Evolutionary conservation across 2,888 invertebrate genomes (phyloP), one percentile per base, ranked within the genome.

Genomic region (Hirtodrosophila trivittata): DNA sequence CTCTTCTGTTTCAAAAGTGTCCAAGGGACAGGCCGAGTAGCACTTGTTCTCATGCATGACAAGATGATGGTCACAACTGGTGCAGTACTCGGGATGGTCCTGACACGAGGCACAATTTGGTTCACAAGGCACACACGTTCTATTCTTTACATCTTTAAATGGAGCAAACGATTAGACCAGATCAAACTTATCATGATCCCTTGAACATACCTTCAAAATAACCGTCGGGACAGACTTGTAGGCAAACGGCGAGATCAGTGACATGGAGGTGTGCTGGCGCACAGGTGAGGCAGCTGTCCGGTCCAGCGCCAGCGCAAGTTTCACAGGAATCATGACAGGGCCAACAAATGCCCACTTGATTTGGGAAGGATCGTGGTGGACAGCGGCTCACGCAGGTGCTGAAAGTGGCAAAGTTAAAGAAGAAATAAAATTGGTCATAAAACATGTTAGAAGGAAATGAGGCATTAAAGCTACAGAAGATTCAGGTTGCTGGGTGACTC

Each of bases 311-410:
- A 16, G 95, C 95, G 85, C 97, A 97, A 10, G 95, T 96, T 88
- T 95, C 95, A 87, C 97, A 97, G 9, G 96, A 96, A 87, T 96
- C 96, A 87, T 97, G 96, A 83, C 97, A 97, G 0, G 95, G 95
- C 93, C 95, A 95, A 85, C 97, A 97, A 14, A 94, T 93, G 37
- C 94, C 95, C 35, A 94, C 95, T 80, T 95, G 94, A 87, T 96
- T 95, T 0, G 95, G 94, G 83, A 94, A 97, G 86, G 96, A 96
- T 77, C 96, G 93, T 9, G 95, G 95, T 5, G 97, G 97, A 88
- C 97, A 97, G 43, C 94, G 93, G 66, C 95, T 95, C 1, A 97
- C 95, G 89, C 97, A 97, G 14, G 95, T 94, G 87, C 96, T 96
- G 90, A 89, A 55, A 64, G 66, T 33, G 57, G 12, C 10, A 18